Evolutionary conservation across 2,113 vertebrate genomes (phyloP).

Genomic region (Limanda limanda): DNA sequence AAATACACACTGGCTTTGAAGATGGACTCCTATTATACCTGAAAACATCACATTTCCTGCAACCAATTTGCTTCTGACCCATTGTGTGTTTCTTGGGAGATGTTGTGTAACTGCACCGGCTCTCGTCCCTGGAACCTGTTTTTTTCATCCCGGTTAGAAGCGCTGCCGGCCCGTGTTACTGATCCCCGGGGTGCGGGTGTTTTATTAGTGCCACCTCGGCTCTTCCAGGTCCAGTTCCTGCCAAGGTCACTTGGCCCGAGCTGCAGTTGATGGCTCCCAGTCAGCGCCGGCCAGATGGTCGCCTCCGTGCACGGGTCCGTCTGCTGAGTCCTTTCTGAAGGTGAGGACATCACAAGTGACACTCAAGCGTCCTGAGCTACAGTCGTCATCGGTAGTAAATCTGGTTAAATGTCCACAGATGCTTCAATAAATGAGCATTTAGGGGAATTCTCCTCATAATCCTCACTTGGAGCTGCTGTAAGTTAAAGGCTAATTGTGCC

Average conservation of each 20-base stretch:
- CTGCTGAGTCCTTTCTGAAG: slow-evolving; percentile 67
- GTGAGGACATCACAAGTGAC: slow-evolving; percentile 72
- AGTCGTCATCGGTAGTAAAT: slow-evolving; percentile 17
- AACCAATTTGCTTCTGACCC: neutral
- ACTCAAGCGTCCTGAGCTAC: slow-evolving; percentile 46
- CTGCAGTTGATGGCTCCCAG: slow-evolving; percentile 67
- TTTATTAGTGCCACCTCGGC: slow-evolving; percentile 69
- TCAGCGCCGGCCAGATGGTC: slow-evolving; percentile 80
- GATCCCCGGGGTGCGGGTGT: slow-evolving; percentile 56
- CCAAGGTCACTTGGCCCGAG: slow-evolving; percentile 80
- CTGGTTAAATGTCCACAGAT: slow-evolving; percentile 6
- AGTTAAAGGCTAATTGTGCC: slow-evolving; percentile 53
- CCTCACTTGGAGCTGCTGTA: slow-evolving; percentile 25
- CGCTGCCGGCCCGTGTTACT: slow-evolving; percentile 19
- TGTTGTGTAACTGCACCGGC: slow-evolving; percentile 16
- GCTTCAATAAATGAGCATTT: slow-evolving; percentile 1
- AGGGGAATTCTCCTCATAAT: slow-evolving; percentile 13
- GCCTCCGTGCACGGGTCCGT: slow-evolving; percentile 69
- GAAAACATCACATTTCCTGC: neutral
- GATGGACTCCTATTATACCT: neutral
- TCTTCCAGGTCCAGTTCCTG: slow-evolving; percentile 56
- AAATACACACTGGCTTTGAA: neutral
- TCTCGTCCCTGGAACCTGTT: slow-evolving; percentile 10
- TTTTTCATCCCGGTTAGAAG: slow-evolving; percentile 49
- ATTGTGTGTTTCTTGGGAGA: neutral